A percentile compares a stretch with the other conserved stretches of the same genome.
Conservation (phyloP, 2,113 vertebrate species). For the Etia nguti region DNA sequence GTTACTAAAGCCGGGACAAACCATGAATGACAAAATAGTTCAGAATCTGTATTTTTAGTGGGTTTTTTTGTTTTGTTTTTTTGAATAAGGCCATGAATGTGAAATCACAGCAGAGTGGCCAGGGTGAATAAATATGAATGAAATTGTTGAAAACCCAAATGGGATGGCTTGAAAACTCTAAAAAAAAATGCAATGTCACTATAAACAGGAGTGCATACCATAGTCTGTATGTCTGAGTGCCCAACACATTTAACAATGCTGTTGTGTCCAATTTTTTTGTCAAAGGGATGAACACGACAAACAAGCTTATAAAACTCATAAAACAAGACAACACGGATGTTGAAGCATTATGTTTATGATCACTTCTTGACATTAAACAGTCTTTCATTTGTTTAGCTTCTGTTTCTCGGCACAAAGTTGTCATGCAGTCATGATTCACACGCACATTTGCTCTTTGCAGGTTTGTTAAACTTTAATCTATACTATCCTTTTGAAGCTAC, state of each 20-base stretch:
- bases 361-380: conserved; percentile 26
- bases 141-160: background rate
- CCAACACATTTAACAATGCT: background rate
- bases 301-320: background rate
- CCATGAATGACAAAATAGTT: background rate
- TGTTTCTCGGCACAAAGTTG: background rate
- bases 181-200: background rate
- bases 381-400: background rate
- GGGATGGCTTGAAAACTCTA: background rate
- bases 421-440: background rate
- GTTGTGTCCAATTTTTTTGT: background rate
- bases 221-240: background rate
- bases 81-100: background rate
- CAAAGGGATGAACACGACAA: background rate
- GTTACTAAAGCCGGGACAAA: background rate
- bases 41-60: background rate
- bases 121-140: background rate
- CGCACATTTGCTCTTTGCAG: background rate
- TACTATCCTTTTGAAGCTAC: background rate
- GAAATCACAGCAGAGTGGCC: background rate
- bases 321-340: background rate
- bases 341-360: conserved; percentile 13
- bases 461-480: background rate
- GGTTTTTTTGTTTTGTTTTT: background rate
- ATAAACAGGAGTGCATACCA: background rate